phyloP scores from a whole-genome alignment of 23 tunicate genomes.

The Styela plicata region DNA sequence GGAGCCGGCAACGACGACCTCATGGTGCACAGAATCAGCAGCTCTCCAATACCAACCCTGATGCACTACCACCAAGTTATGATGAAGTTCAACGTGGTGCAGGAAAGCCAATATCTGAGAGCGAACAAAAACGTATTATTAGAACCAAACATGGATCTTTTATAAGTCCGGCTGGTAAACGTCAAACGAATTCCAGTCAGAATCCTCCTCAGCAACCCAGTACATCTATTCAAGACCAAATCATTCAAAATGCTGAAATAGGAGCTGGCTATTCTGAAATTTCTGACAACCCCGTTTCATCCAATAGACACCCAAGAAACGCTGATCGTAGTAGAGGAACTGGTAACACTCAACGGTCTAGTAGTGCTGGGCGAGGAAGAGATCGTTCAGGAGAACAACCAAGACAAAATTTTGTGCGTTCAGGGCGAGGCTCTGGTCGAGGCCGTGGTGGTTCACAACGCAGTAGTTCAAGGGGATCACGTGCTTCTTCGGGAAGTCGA shows the following conservation, averaged over 20 bases:
- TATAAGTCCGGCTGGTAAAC: conserved; percentile 6
- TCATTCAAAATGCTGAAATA: neutral
- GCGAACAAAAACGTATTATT: conserved; percentile 26
- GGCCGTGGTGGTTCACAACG: neutral
- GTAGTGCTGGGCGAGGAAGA: neutral
- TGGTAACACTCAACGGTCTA: neutral
- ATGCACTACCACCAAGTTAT: conserved; percentile 48
- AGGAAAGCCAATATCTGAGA: conserved; percentile 53
- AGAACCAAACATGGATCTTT: conserved; percentile 42
- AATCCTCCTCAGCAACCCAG: neutral
- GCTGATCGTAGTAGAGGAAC: neutral
- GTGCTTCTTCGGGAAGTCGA: neutral
- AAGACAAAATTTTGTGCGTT: neutral
- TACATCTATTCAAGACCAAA: neutral
- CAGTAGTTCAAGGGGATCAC: neutral
- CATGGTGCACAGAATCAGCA: conserved; percentile 15
- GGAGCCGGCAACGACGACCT: neutral
- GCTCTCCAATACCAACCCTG: neutral
- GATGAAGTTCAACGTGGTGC: conserved; percentile 69
- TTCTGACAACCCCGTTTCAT: neutral
- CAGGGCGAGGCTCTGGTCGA: neutral
- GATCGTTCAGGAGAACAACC: neutral
- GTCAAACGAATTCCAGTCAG: neutral
- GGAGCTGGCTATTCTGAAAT: neutral
- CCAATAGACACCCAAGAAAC: neutral